Evolutionary conservation across 2,113 vertebrate species (phyloP), one percentile per base, ranked within the genome.

Genomic region (Oncorhynchus tshawytscha): DNA sequence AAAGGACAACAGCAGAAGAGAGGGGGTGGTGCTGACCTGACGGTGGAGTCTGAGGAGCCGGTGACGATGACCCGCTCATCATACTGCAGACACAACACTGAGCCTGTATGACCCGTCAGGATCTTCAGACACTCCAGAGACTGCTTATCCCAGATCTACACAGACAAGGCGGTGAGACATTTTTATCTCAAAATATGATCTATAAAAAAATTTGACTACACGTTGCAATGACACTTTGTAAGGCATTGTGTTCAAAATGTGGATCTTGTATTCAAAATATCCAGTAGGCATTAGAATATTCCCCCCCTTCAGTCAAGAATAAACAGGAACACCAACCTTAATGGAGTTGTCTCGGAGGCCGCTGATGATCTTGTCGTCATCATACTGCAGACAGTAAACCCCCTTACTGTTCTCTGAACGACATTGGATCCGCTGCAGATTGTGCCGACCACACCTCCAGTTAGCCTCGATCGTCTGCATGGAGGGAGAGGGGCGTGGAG

Each of bases 341-440:
- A 99, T 99, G 70, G 97, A 99, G 90, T 99, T 99, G 89, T 99
- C 97, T 83, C 97, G 93, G 81, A 99, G 94, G 92, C 97, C 97
- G 85, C 97, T 99, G 91, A 99, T 99, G 83, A 99, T 99, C 86
- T 99, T 99, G 76, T 99, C 97, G 3, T 99, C 97, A 22, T 99
- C 97, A 0, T 99, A 99, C 91, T 99, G 97, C 83, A 99, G 93
- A 90, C 97, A 99, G 93, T 99, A 99, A 78, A 99, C 97, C 16
- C 97, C 97, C 94, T 99, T 99, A 88, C 97, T 99, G 87, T 99
- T 99, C 87, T 99, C 97, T 0, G 97, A 99, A 81, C 97, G 96
- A 91, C 97, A 99, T 91, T 99, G 97, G 88, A 99, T 99, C 91
- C 97, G 94, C 81, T 99, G 97, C 87, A 99, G 90, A 89, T 99